Percentiles rank a stretch among this genome's conserved stretches.
These are phyloP conservation scores for Alces alces DNA, from an alignment of 2,113 vertebrate species.

Conservation along the genomic window DNA sequence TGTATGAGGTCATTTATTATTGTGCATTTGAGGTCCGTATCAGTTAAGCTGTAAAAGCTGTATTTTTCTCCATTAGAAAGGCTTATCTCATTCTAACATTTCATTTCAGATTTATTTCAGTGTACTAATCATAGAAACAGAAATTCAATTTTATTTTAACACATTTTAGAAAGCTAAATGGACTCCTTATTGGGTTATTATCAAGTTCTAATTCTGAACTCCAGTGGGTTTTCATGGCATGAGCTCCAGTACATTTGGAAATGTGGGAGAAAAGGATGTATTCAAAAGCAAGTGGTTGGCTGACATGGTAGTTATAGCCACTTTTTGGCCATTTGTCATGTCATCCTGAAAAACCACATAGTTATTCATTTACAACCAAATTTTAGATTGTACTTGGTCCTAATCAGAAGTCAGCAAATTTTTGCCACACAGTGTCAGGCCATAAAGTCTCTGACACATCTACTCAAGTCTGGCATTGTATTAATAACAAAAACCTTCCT, in stretches of 20 bases:
- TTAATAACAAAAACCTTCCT: neutral
- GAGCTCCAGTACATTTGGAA: neutral
- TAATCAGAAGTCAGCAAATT: neutral
- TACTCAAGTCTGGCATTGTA: neutral
- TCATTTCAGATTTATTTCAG: conserved; percentile 51
- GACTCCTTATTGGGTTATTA: conserved; percentile 54
- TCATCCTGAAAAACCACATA: neutral
- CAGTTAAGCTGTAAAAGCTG: conserved; percentile 30
- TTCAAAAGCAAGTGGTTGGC: conserved; percentile 6
- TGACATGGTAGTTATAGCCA: neutral
- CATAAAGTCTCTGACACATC: neutral
- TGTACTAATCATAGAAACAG: conserved; percentile 37
- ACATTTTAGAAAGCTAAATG: conserved; percentile 53
- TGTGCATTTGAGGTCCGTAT: conserved; percentile 2
- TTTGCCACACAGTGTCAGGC: neutral
- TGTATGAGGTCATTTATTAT: conserved; percentile 34
- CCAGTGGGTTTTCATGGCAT: conserved; percentile 21
- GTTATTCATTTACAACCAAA: neutral
- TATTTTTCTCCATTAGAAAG: conserved; percentile 54
- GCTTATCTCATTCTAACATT: conserved; percentile 31
- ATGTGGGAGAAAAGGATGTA: neutral
- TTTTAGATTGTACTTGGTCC: neutral
- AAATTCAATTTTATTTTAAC: conserved; percentile 45
- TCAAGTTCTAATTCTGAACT: conserved; percentile 24
- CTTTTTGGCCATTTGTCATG: neutral